Evolutionary conservation across 2,797 vertebrate species (phyloP), one percentile per base, ranked within the genome.

Genomic region (Austrolebias charrua): DNA sequence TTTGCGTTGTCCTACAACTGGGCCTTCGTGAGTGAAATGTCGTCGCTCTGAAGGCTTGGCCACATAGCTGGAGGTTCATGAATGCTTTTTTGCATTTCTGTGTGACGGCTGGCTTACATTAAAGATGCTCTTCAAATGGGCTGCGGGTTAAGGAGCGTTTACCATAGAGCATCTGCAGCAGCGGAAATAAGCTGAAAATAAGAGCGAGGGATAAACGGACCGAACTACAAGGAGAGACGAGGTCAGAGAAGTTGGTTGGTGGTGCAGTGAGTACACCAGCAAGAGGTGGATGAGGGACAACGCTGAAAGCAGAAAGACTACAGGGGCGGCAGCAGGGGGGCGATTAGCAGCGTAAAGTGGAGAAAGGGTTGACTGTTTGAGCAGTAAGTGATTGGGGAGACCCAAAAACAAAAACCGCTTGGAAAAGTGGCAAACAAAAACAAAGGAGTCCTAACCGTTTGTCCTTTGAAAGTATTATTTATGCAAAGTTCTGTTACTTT

Each of bases 91-190:
- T 4, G 0, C 48, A 55, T 78, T 59, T 73, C 18, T 52, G 47
- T 60, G 69, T 50, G 76, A 77, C 73, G 78, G 81, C 80, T 80
- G 69, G 64, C 66, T 76, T 38, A 57, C 76, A 69, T 76, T 80
- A 75, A 70, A 79, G 70, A 62, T 60, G 46, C 65, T 70, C 59
- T 58, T 64, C n/a, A 48, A 57, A 65, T 80, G 4, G 48, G 46
- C 75, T 50, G 3, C 43, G 56, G 76, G 80, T 66, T 69, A 60
- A 15, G 9, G 44, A n/a, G 62, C 71, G 74, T 83, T 85, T 81
- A 45, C 7, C 38, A 78, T 49, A 51, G 73, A 55, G 55, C 55
- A 44, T 59, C 68, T 29, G 33, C 66, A 65, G 68, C 67, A 75
- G 43, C 47, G 66, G 54, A 69, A 82, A 75, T 66, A 67, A 82